Evolutionary conservation across 2,888 invertebrate genomes (phyloP).

Genomic region (Orthosia cruda): DNA sequence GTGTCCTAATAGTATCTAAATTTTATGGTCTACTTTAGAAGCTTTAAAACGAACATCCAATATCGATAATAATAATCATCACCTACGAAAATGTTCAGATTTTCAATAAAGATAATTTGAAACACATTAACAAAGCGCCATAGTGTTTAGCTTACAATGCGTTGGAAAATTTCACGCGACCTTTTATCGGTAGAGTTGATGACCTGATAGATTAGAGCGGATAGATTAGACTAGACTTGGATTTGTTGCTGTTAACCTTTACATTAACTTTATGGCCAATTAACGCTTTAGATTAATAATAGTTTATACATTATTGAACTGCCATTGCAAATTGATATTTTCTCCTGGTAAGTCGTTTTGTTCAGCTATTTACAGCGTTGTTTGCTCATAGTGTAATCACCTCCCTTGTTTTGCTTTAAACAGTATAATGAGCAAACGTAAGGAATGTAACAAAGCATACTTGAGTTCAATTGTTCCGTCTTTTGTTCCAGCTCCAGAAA

Average conservation of each 20-base stretch:
- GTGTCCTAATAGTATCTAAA: not conserved
- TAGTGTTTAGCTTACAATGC: conserved; percentile 34
- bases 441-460: conserved; percentile 19
- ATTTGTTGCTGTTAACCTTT: conserved; percentile 56
- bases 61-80: not conserved
- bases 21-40: not conserved
- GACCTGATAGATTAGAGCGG: conserved; percentile 35
- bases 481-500: conserved; percentile 49
- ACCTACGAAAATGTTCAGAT: conserved; percentile 7
- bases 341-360: conserved; percentile 60
- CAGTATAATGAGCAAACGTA: not conserved
- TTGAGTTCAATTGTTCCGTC: conserved; percentile 25
- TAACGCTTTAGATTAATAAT: conserved; percentile 35
- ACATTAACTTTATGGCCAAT: conserved; percentile 33
- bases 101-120: conserved; percentile 22
- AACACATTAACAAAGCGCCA: conserved; percentile 19
- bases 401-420: not conserved
- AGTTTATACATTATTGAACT: conserved; percentile 36
- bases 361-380: not conserved
- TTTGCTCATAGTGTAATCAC: not conserved
- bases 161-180: conserved; percentile 57
- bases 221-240: conserved; percentile 50
- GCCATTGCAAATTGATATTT: conserved; percentile 43
- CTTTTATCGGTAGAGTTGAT: conserved; percentile 58
- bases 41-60: not conserved